Percentiles rank a stretch among this genome's conserved stretches.
Conservation (phyloP, 1,140 invertebrate species). For the Hypsibius dujardini region DNA sequence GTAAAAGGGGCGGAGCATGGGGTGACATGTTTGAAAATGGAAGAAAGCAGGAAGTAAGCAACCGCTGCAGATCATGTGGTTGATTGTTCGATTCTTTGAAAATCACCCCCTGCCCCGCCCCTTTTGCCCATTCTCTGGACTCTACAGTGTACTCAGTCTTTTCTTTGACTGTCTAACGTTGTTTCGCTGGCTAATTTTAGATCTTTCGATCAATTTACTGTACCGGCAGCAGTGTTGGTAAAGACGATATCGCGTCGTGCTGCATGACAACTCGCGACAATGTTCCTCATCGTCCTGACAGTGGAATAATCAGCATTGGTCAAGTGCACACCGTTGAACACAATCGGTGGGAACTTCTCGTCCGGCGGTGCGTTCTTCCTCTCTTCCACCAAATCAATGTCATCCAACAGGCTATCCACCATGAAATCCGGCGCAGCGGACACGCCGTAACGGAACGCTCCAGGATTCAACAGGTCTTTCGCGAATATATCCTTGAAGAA, state of each 20-base stretch:
- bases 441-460: conserved; percentile 11
- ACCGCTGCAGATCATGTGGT: too few species aligned
- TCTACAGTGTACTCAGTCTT: too few species aligned
- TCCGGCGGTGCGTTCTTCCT: neutral
- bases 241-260: conserved; percentile 8
- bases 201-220: too few species aligned
- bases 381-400: neutral
- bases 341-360: neutral
- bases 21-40: too few species aligned
- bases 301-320: neutral
- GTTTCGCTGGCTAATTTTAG: too few species aligned
- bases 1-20: too few species aligned
- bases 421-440: conserved; percentile 6
- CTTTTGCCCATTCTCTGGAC: too few species aligned
- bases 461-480: conserved; percentile 8
- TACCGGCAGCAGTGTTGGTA: neutral
- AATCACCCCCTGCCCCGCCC: too few species aligned
- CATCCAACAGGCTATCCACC: neutral
- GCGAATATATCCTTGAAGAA: conserved; percentile 16
- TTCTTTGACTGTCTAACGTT: too few species aligned
- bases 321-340: conserved; percentile 12
- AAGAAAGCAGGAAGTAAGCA: too few species aligned
- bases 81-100: too few species aligned
- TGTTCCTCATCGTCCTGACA: conserved; percentile 1
- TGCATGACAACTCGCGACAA: neutral